Evolutionary conservation across 2,888 invertebrate genomes (phyloP), one percentile per base, ranked within the genome.

Genomic region (Gisinianus flammeolus): DNA sequence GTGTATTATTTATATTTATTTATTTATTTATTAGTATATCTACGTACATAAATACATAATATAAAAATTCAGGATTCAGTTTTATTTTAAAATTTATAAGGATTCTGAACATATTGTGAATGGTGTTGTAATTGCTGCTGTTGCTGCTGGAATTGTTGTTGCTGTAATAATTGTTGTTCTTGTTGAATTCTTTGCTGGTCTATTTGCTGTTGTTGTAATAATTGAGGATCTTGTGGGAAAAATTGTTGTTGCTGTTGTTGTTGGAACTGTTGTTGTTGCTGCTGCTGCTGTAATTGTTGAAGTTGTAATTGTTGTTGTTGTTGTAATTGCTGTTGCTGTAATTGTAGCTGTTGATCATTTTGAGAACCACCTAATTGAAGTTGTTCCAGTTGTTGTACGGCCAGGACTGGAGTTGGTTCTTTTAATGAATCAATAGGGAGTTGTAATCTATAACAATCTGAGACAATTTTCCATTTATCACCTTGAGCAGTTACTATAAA

Each of bases 391-490:
- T 66, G 30, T 74, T 74, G 74, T 4, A 74, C 16, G 10, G 64
- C 58, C 28, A 66, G 35, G 19, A 68, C 76, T 56, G 66, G 54
- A 2, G 31, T 8, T 44, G 67, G 5, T 6, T 66, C 28, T 68
- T 56, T 19, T 26, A 76, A 54, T 19, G 76, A 54, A 69, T 76
- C 62, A 16, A 76, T 19, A 0, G 76, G 76, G 6, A 76, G 22
- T 70, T 76, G 76, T 19, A 54, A 56, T 22, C 96, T 90, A 85
- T 95, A 95, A 85, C 93, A 93, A 86, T 97, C 96, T 64, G 93
- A 94, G 16, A 94, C 94, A 83, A 97, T 94, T 88, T 96, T 96
- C 96, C 96, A 97, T 86, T 95, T 95, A 83, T 94, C 94, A 22
- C 92, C 94, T 81, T 93, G 91, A 5, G 94, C 94, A 0, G 95